Evolutionary conservation across 2,888 invertebrate genomes (phyloP).

Genomic region (Drosophila monieri): DNA sequence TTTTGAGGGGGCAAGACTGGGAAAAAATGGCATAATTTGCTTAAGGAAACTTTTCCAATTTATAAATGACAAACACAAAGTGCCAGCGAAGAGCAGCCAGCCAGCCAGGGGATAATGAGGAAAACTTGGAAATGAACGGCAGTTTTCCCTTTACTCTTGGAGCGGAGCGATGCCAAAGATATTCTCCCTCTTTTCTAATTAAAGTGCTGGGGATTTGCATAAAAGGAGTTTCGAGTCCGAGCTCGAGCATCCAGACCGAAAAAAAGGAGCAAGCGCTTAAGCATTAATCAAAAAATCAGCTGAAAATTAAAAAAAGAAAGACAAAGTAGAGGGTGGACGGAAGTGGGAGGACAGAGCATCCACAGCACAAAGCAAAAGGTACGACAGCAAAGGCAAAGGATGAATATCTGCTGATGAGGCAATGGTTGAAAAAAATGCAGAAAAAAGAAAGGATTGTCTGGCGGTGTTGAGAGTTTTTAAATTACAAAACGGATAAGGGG

Average conservation of each 20-base stretch:
- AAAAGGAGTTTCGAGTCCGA: constrained; percentile 33
- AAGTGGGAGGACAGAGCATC: constrained; percentile 14
- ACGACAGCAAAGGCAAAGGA: constrained; percentile 35
- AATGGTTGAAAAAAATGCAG: constrained; percentile 19
- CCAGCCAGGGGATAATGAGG: constrained; percentile 63
- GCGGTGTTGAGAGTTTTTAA: constrained; percentile 15
- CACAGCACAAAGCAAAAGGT: constrained; percentile 27
- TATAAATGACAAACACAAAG: constrained; percentile 80
- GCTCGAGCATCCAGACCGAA: constrained; percentile 3
- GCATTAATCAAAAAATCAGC: constrained; percentile 79
- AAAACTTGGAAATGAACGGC: constrained; percentile 63
- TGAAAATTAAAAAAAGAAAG: constrained; percentile 72
- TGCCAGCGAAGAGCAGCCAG: constrained; percentile 31
- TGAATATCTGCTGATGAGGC: constrained; percentile 40
- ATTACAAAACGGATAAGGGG: not conserved
- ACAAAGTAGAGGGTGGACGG: constrained; percentile 13
- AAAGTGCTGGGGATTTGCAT: constrained; percentile 74
- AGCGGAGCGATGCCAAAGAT: not conserved
- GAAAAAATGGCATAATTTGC: constrained; percentile 72
- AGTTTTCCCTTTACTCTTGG: constrained; percentile 27
- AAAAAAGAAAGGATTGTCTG: constrained; percentile 44
- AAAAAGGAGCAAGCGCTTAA: constrained; percentile 64
- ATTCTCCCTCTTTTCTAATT: constrained; percentile 60
- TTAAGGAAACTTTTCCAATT: constrained; percentile 81
- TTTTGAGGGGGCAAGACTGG: constrained; percentile 24